Evolutionary conservation across 2,797 vertebrate species (phyloP).

Genomic region (Microctenopoma lineatum): DNA sequence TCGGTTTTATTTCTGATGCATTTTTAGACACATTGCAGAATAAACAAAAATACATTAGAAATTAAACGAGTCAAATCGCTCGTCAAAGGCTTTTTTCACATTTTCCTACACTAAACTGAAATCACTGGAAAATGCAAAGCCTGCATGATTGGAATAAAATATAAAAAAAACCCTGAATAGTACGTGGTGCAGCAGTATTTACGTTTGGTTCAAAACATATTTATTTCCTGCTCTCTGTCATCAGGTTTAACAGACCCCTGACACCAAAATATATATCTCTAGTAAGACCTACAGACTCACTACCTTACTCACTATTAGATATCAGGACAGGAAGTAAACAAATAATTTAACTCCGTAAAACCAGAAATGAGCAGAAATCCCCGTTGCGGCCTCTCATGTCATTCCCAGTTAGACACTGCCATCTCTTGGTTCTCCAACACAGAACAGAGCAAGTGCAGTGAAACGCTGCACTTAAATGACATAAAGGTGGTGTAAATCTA

Average conservation of each 20-base stretch:
- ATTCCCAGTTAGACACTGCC: slow-evolving; percentile 30
- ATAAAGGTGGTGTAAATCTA: not conserved
- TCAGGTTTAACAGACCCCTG: not conserved
- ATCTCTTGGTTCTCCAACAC: slow-evolving; percentile 36
- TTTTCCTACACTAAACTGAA: slow-evolving; percentile 16
- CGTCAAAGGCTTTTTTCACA: not conserved
- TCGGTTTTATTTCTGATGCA: too few species aligned
- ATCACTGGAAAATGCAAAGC: not conserved
- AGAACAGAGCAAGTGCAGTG: not conserved
- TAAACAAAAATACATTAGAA: too few species aligned
- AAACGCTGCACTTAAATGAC: not conserved
- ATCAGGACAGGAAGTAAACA: not conserved
- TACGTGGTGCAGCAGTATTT: too few species aligned
- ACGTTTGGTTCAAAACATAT: too few species aligned
- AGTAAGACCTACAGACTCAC: not conserved
- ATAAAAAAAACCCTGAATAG: too few species aligned
- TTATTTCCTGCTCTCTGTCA: too few species aligned
- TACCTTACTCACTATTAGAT: not conserved
- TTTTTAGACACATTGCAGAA: too few species aligned
- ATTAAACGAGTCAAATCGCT: too few species aligned
- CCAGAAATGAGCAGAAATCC: not conserved
- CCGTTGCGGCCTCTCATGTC: not conserved
- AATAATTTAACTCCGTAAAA: not conserved
- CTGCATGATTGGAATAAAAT: too few species aligned
- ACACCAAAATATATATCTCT: not conserved